Evolutionary conservation across 1,140 invertebrate species (phyloP).

Genomic region (Dufourea novaeangliae): DNA sequence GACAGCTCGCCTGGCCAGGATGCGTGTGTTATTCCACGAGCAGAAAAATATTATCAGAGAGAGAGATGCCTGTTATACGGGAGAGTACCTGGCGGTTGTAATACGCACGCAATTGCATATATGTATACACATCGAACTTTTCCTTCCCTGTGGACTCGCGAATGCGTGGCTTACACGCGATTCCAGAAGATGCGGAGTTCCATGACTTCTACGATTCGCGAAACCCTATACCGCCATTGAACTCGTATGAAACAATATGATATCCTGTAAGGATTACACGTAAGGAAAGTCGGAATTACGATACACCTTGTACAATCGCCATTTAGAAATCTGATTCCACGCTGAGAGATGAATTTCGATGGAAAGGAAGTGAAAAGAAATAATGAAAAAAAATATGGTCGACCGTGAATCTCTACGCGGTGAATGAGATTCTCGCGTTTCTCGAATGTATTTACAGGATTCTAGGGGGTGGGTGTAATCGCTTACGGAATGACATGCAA

Average conservation of each 20-base stretch:
- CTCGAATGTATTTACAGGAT: background rate
- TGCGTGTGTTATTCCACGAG: conserved; percentile 44
- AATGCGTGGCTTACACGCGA: conserved; percentile 71
- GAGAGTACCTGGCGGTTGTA: conserved; percentile 17
- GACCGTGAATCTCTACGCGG: background rate
- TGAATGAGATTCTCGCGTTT: background rate
- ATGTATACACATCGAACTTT: conserved; percentile 21
- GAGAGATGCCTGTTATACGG: conserved; percentile 17
- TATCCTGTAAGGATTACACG: background rate
- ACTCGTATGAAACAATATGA: background rate
- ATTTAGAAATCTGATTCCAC: background rate
- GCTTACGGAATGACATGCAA: conserved; percentile 73
- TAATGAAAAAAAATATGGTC: too few relatives aligned
- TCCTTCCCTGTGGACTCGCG: conserved; percentile 44
- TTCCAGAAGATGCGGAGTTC: conserved; percentile 57
- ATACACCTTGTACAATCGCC: too few relatives aligned
- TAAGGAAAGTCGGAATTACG: background rate
- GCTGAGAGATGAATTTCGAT: too few relatives aligned
- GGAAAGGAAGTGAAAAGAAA: too few relatives aligned
- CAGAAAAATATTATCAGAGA: conserved; percentile 45
- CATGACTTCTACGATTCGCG: background rate
- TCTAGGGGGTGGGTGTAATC: conserved; percentile 55
- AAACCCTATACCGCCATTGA: background rate
- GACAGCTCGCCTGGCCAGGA: conserved; percentile 52
- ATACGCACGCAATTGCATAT: conserved; percentile 35